Percentiles rank a stretch among this genome's conserved stretches.
phyloP scores from a whole-genome alignment of 2,888 invertebrate species.

The Magallana nippona region DNA sequence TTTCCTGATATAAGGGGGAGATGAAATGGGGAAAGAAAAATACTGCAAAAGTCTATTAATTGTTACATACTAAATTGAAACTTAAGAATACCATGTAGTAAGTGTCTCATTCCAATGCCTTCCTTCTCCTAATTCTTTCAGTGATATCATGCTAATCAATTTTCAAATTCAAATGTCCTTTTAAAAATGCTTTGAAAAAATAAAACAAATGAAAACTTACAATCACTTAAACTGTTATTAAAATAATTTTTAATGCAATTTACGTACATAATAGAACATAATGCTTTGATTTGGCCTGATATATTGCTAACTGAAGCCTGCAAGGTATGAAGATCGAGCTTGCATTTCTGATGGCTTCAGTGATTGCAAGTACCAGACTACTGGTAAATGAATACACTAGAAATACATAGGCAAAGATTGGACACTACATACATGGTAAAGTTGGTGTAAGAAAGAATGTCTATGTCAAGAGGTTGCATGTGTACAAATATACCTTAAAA shows the following conservation, averaged over 20 bases:
- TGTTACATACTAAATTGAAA: not conserved
- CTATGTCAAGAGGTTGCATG: not conserved
- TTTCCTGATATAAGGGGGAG: not conserved
- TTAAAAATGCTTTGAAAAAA: too few species aligned
- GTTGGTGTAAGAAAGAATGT: not conserved
- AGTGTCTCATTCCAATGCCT: not conserved
- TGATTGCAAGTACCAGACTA: too few species aligned
- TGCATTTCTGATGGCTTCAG: too few species aligned
- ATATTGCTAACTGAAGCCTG: too few species aligned
- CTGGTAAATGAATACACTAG: not conserved
- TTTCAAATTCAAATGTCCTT: too few species aligned
- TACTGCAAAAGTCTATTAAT: not conserved
- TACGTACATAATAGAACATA: too few species aligned
- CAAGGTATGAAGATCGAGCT: too few species aligned
- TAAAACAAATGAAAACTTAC: too few species aligned
- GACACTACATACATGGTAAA: constrained; percentile 6
- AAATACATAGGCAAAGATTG: not conserved
- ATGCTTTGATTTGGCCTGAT: too few species aligned
- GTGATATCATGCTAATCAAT: not conserved
- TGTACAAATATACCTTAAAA: constrained; percentile 26
- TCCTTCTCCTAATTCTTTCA: not conserved
- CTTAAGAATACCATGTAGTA: constrained; percentile 4
- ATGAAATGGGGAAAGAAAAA: not conserved
- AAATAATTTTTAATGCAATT: too few species aligned
- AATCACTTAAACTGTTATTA: too few species aligned